Evolutionary conservation across 2,113 vertebrate genomes (phyloP), one percentile per base, ranked within the genome.

Genomic region (Cottus gobio): DNA sequence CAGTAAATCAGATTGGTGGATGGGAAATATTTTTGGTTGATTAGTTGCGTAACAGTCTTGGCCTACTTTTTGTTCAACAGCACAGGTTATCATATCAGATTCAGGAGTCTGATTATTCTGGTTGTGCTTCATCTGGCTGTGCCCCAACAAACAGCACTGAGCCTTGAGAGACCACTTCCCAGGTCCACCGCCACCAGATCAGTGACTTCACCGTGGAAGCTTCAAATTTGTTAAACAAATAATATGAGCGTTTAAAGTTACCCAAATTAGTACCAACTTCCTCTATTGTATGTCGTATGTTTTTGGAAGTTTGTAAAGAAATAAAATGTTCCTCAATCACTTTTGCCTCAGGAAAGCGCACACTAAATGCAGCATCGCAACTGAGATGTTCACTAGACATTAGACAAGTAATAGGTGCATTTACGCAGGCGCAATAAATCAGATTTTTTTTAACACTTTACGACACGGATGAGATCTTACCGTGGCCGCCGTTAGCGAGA

Each of bases 321-420:
- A 77, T 57, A 62, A 69, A 85, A 73, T 83, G 70, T 83, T 90
- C 65, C 64, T 90, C 72, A 90, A 89, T 90, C 84, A 91, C 87
- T 86, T 91, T 93, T 93, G 89, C 92, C 94, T 95, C 94, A 95
- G 94, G 94, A 95, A 94, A 95, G 92, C 91, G 90, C 90, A 91
- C 87, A 88, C 73, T 80, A 83, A 89, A 89, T 77, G 88, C 77
- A 89, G 68, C 84, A 77, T 83, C 0, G 28, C 66, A 44, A 67
- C 22, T 30, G 75, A 82, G 79, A 80, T 50, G 74, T 67, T 76
- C 5, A 83, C 48, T 71, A 64, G 77, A 85, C 34, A 12, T 60
- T 20, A 77, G 72, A 36, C 10, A 31, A 18, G 44, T 24, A 77
- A 72, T 18, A 44, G 62, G 0, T 73, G 71, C 20, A 58, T 85